phyloP scores from a whole-genome alignment of 92 coral and sea anemone genomes.

The Parazoanthus atlanticus region DNA sequence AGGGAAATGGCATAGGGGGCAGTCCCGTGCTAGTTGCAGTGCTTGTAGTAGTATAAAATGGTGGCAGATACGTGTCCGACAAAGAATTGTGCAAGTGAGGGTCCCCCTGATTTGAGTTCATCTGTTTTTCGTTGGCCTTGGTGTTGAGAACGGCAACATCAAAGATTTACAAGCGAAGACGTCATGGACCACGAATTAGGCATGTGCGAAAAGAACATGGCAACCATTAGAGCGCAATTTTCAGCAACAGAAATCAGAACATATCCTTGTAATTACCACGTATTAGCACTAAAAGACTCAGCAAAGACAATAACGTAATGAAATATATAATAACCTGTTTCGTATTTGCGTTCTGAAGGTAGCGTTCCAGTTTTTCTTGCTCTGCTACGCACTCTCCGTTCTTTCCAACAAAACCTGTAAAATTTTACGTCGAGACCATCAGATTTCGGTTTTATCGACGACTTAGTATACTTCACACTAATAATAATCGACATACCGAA shows the following conservation, averaged over 20 bases:
- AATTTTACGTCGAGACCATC: slow-evolving; percentile 22
- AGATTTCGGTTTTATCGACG: slow-evolving; percentile 11
- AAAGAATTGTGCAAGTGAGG: slow-evolving; percentile 76
- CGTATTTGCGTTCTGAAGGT: slow-evolving; percentile 75
- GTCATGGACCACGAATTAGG: slow-evolving; percentile 47
- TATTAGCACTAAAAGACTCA: slow-evolving; percentile 25
- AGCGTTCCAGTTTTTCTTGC: slow-evolving; percentile 86
- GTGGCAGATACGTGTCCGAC: slow-evolving; percentile 91
- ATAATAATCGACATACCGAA: neutral
- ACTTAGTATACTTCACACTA: neutral
- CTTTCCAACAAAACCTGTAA: slow-evolving; percentile 81
- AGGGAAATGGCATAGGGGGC: slow-evolving; percentile 98
- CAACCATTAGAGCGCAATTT: slow-evolving; percentile 63
- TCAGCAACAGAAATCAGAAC: slow-evolving; percentile 22
- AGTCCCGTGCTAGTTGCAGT: slow-evolving; percentile 86
- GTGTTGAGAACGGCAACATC: slow-evolving; percentile 29
- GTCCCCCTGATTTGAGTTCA: slow-evolving; percentile 68
- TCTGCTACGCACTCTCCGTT: slow-evolving; percentile 84
- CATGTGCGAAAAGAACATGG: slow-evolving; percentile 73
- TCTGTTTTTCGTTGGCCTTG: slow-evolving; percentile 71
- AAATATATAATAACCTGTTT: slow-evolving; percentile 82
- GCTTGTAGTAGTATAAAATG: slow-evolving; percentile 85
- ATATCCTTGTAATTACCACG: slow-evolving; percentile 9
- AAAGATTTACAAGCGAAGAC: slow-evolving; percentile 45
- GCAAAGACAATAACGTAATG: slow-evolving; percentile 23